Percentiles rank a stretch among this genome's conserved stretches.
Conservation (phyloP, 2,797 vertebrate species). For the Tenualosa ilisha region DNA sequence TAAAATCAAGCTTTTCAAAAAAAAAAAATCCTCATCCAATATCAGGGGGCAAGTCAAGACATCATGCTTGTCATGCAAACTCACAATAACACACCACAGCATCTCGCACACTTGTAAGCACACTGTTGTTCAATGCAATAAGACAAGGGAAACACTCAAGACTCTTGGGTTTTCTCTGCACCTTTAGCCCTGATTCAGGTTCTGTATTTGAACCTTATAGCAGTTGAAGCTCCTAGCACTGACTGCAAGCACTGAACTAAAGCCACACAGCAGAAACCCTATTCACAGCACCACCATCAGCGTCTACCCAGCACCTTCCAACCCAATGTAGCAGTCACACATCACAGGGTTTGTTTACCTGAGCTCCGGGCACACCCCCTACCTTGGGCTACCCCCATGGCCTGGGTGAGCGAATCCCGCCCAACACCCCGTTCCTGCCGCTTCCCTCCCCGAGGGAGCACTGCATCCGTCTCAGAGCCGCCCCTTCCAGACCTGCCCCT, state of each 20-base stretch:
- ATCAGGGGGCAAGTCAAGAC: background rate
- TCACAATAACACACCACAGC: background rate
- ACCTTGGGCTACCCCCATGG: slow-evolving; percentile 14
- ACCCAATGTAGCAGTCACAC: background rate
- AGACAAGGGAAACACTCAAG: background rate
- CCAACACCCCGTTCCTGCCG: background rate
- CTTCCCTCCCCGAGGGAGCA: background rate
- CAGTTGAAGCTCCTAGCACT: too few relatives aligned
- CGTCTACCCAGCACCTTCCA: background rate
- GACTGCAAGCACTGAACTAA: background rate
- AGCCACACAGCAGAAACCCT: background rate
- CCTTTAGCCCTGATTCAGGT: too few relatives aligned
- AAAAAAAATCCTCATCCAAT: background rate
- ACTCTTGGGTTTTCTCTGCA: too few relatives aligned
- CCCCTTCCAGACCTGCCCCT: background rate
- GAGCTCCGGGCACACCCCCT: background rate
- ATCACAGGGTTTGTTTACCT: background rate
- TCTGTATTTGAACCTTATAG: too few relatives aligned
- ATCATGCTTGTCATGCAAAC: background rate
- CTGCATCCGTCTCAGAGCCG: background rate
- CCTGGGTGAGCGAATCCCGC: background rate
- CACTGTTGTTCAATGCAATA: background rate
- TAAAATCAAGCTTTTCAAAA: background rate
- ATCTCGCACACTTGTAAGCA: background rate
- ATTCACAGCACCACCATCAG: background rate